Evolutionary conservation across 1,140 invertebrate species (phyloP), one percentile per base, ranked within the genome.

Genomic region (Bombus fervidus): DNA sequence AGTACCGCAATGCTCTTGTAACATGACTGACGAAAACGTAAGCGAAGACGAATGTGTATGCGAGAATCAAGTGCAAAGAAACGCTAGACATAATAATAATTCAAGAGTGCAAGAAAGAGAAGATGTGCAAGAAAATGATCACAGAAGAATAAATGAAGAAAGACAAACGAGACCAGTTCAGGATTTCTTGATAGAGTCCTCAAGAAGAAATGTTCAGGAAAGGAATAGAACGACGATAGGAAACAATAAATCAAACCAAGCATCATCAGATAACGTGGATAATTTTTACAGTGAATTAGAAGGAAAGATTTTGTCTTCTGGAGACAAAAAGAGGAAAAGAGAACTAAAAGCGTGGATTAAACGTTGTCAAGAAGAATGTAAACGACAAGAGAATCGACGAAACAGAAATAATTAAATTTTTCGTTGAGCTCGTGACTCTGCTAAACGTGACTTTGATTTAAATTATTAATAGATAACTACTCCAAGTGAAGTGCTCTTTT

Each of bases 341-440:
- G 91, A 92, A 13, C 25, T 93, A 5, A 88, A 83, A 81, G 85
- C 74, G 5, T 93, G 92, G 91, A 88, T 93, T 0, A 71, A 76
- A n/a, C 86, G 74, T 22, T 92, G 91, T 43, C 78, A 86, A 9
- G 28, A 62, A 25, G 86, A 92, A 41, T 92, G 84, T 37, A 59
- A 69, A 25, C 83, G 69, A 62, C 85, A 41, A 57, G 59, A 18
- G 28, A 37, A 57, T 22, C 86, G 59, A 73, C 72, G 74, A 68
- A 8, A 3, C 1, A 47, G 0, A 15, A 57, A 75, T 43, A 81
- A 85, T 12, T 34, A 22, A 25, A 59, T 62, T 3, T 18, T 25
- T 75, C 8, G 22, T 28, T 53, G 31, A 41, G 37, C 41, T 15
- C 25, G 39, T n/a, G 18, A 12, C 22, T 47, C 8, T 15, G 10